These are phyloP conservation scores for Piprites chloris DNA, from an alignment of 2,113 vertebrate species.

Conservation along the genomic window DNA sequence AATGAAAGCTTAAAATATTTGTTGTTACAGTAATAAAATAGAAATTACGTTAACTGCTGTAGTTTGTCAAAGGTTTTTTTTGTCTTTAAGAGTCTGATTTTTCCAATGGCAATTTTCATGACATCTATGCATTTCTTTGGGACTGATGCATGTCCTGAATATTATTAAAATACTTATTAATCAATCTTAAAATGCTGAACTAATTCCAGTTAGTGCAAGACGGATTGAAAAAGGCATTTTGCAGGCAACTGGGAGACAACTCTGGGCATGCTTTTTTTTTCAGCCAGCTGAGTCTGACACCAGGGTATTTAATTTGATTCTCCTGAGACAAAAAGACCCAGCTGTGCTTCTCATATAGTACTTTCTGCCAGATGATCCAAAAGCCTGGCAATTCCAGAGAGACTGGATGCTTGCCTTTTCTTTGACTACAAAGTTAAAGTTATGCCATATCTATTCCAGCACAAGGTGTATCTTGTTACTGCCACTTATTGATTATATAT, in stretches of 20 bases:
- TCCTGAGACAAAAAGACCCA: constrained; percentile 50
- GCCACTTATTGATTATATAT: not conserved
- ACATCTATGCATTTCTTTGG: not conserved
- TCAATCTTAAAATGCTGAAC: not conserved
- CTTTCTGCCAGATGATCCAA: constrained; percentile 42
- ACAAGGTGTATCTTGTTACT: not conserved
- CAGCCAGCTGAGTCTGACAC: constrained; percentile 54
- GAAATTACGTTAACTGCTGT: not conserved
- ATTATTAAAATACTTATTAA: not conserved
- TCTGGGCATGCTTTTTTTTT: not conserved
- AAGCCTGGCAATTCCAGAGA: not conserved
- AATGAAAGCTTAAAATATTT: not conserved
- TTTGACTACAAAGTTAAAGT: not conserved
- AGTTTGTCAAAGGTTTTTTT: not conserved
- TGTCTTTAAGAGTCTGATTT: not conserved
- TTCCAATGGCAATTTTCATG: not conserved
- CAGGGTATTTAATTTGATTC: constrained; percentile 27
- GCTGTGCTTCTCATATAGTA: constrained; percentile 10
- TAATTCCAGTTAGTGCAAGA: constrained; percentile 23
- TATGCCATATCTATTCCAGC: not conserved
- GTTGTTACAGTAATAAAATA: not conserved
- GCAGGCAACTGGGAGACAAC: constrained; percentile 1
- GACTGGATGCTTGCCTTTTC: not conserved
- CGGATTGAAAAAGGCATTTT: not conserved
- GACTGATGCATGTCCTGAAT: not conserved